Percentiles rank a stretch among this genome's conserved stretches.
Conservation (phyloP, 2,113 vertebrate species). For the Acanthochromis polyacanthus region DNA sequence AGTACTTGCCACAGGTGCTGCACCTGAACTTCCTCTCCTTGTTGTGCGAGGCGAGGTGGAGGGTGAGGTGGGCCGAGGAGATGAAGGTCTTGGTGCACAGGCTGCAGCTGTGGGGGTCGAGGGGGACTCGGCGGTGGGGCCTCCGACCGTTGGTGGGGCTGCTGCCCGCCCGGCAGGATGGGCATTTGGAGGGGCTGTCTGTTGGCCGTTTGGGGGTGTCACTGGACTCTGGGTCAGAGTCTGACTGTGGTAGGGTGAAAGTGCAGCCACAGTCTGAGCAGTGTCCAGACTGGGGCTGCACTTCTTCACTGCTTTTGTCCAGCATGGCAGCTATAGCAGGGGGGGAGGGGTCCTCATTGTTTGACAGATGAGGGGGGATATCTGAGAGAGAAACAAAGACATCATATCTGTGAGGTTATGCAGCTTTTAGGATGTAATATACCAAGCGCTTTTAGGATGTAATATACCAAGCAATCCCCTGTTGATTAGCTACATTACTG, state of each 20-base stretch:
- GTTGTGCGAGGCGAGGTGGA: constrained; percentile 81
- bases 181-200: constrained; percentile 59
- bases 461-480: background rate
- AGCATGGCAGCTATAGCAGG: constrained; percentile 61
- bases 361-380: constrained; percentile 6
- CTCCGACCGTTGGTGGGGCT: constrained; percentile 51
- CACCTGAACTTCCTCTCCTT: constrained; percentile 81
- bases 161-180: constrained; percentile 57
- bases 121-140: constrained; percentile 64
- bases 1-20: constrained; percentile 80
- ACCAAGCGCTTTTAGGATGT: background rate
- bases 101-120: constrained; percentile 78
- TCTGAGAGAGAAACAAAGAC: constrained; percentile 35
- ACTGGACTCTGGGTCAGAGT: constrained; percentile 22
- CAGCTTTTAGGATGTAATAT: background rate
- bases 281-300: constrained; percentile 5
- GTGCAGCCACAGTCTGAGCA: constrained; percentile 73
- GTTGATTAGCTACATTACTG: background rate
- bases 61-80: constrained; percentile 78
- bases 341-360: background rate
- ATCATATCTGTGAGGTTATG: background rate
- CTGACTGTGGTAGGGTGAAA: constrained; percentile 23
- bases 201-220: constrained; percentile 1
- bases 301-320: constrained; percentile 52
- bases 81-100: constrained; percentile 83